Base-by-base conservation (phyloP, 2,888 invertebrate genomes). In the Ceramica pisi region DNA sequence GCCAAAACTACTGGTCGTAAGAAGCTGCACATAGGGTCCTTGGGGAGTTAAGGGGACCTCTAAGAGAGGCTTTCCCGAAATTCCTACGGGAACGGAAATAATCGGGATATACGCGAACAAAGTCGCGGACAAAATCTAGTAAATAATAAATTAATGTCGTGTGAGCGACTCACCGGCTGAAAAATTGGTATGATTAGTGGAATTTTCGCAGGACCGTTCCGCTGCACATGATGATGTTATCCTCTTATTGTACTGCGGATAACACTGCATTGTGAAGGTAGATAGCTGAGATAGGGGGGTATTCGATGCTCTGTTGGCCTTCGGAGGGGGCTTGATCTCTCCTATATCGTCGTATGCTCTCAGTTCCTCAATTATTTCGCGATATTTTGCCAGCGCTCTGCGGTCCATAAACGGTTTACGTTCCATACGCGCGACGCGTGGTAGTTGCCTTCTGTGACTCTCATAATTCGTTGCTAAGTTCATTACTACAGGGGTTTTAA, bases 221-320 rank as follows among this genome's bases (percentile, higher is more conserved):
- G 71, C 63, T 41, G 63, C 63, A 46, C 80, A 62, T 21, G 75
- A 41, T 14, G 75, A 41, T 14, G 63, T 61, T 31, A 61, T 35
- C 68, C 74, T 67, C 57, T 63, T 57, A 48, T 70, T 7, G 14
- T 1, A 38, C 10, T 6, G 16, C 12, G 21, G 8, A 69, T 77
- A 55, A 48, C 48, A 44, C 16, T 72, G 71, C 57, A 87, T 77
- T 8, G 82, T 83, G 60, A 86, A 87, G 0, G 89, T 86, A 3
- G 88, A 88, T 50, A 88, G 68, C 81, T 84, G 3, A 38, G 72
- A 73, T 31, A 46, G 35, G 7, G 90, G 86, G 21, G 94, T 95
- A 77, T 95, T 95, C 6, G 92, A 94, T 35, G 95, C 95, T 77
- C 95, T 90, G 71, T 92, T 94, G 0, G 92, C 86, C 74, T 90